Evolutionary conservation across 2,888 invertebrate species (phyloP).

Genomic region (Parnassius apollo): DNA sequence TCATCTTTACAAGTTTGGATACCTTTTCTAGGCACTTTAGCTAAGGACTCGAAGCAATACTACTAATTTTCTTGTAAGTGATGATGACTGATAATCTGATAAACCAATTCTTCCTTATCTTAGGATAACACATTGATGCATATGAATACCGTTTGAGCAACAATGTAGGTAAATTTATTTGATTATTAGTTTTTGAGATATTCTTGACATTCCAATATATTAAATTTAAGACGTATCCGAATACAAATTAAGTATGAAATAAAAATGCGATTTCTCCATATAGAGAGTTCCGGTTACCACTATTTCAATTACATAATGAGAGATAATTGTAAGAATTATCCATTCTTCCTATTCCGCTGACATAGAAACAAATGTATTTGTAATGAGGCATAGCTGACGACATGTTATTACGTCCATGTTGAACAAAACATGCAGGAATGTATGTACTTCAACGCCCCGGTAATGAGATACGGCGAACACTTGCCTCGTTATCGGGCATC

Average conservation of each 20-base stretch:
- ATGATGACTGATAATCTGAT: no score
- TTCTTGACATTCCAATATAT: no score
- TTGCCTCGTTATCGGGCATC: slow-evolving; percentile 52
- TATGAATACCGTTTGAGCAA: no score
- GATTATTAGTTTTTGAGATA: no score
- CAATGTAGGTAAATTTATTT: no score
- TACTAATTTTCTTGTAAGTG: no score
- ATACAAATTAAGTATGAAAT: not conserved
- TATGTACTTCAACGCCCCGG: slow-evolving; percentile 50
- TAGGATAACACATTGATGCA: no score
- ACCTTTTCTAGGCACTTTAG: no score
- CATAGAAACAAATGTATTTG: slow-evolving; percentile 21
- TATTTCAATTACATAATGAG: slow-evolving; percentile 21
- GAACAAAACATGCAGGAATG: slow-evolving; percentile 48
- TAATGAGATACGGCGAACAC: slow-evolving; percentile 61
- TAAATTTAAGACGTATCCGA: no score
- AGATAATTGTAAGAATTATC: slow-evolving; percentile 14
- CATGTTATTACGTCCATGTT: slow-evolving; percentile 29
- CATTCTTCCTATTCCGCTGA: slow-evolving; percentile 9
- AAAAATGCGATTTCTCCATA: slow-evolving; percentile 17
- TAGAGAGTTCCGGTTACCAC: slow-evolving; percentile 22
- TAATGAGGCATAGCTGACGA: slow-evolving; percentile 24
- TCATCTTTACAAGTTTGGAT: no score
- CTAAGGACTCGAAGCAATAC: no score
- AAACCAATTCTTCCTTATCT: no score